Evolutionary conservation across 2,888 invertebrate genomes (phyloP), one percentile per base, ranked within the genome.

Genomic region (Drosophila rubida): DNA sequence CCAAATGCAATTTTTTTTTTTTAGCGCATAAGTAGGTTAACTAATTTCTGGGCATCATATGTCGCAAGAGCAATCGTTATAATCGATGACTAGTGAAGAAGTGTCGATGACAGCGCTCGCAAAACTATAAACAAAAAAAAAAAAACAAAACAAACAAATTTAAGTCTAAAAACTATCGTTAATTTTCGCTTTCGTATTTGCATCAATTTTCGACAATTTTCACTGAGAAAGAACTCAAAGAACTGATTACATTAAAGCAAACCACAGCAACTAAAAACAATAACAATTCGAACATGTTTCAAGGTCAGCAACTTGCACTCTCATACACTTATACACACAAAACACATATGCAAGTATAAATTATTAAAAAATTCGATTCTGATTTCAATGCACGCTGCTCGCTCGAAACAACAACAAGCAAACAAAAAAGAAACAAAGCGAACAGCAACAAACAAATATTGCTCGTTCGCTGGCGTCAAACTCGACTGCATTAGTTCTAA

Each of bases 191-290:
- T 54, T 57, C 48, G 35, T 51, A 44, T 3, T 37, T 19, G 19
- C 19, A 19, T n/a, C 3, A 32, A 64, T 69, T 53, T 61, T 23
- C 27, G 41, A 48, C 30, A 25, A 62, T 66, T 58, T 60, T 61
- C 45, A 66, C 60, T 64, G 80, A 85, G 86, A 83, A 86, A 79
- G 86, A 87, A 86, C 77, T 87, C 80, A 82, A 87, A 87, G 88
- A 83, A 83, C 88, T 85, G 86, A 87, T 75, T 80, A 87, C 68
- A 76, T 71, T 64, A 75, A 78, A 76, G 48, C 13, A 50, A 32
- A 32, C 51, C 59, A 53, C 46, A 50, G 51, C 46, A 55, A 55
- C 54, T 61, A 59, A 44, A 19, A 39, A 58, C 37, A 58, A 46
- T 45, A 46, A 46, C 37, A 63, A 49, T 13, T 55, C 30, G 5